Base-by-base conservation (phyloP, 1,140 invertebrate genomes). In the Psilanteris sp. region DNA sequence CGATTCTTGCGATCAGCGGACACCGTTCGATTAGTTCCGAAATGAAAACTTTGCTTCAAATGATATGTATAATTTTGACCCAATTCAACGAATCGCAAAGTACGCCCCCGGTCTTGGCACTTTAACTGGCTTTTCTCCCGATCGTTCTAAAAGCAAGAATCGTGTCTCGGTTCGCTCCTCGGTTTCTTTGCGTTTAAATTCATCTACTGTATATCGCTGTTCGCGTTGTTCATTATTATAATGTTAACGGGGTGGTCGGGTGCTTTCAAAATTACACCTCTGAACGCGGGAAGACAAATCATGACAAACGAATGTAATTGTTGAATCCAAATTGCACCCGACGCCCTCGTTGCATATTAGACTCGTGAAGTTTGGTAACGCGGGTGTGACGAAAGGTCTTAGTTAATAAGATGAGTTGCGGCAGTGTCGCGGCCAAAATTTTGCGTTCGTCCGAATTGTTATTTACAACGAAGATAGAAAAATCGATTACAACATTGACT, bases 31-130 rank as follows among this genome's bases (percentile, higher is more conserved):
- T 64, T 66, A 29, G 46, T n/a, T 43, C 32, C 36, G 54, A 74
- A 74, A 66, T 32, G 34, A 73, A 59, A 66, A 44, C 31, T 62
- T 48, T 44, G 24, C 37, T 32, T 31, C 59, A 75, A 70, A 50
- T 77, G 74, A 71, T 77, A 77, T 77, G 74, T 77, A 67, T 61
- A 71, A 66, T 70, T 71, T 77, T 48, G 67, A 64, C 55, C 26
- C 72, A 54, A 50, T 75, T 41, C 57, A 75, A 75, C 55, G 59
- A 52, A 59, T 66, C 14, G 32, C 36, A 48, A 66, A 68, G 34
- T 37, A 44, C 57, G 31, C 32, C 15, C n/a, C 31, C 18, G 41
- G 46, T 34, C 39, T 72, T 64, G 59, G 59, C 59, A 59, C 70
- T 66, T 73, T 54, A 15, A 41, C 22, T 44, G 32, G 8, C 3